Evolutionary conservation across 2,113 vertebrate species (phyloP).

Genomic region (Cygnus buccinator): DNA sequence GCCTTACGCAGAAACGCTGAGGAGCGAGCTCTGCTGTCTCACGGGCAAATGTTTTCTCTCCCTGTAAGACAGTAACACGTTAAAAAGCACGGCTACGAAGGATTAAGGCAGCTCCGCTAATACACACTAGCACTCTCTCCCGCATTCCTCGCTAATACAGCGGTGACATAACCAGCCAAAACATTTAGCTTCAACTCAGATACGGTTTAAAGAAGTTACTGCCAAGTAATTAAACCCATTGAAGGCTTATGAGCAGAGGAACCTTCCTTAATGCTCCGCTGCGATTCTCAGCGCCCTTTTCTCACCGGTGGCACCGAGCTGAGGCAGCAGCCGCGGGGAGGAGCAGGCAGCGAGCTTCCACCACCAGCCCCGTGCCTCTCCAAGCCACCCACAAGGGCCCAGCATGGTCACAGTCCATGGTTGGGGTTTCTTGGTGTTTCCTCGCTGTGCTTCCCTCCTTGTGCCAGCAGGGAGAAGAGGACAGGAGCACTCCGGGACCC

Average conservation of each 20-base stretch:
- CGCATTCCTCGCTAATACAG: slow-evolving; percentile 50
- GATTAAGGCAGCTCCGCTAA: slow-evolving; percentile 40
- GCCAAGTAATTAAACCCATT: slow-evolving; percentile 63
- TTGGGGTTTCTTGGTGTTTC: too few relatives aligned
- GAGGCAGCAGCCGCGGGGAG: slow-evolving; percentile 21
- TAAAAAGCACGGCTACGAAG: slow-evolving; percentile 21
- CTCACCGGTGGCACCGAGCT: background rate
- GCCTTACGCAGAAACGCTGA: background rate
- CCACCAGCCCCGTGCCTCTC: too few relatives aligned
- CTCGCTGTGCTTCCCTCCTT: background rate
- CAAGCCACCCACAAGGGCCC: too few relatives aligned
- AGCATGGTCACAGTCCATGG: too few relatives aligned
- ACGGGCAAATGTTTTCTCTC: background rate
- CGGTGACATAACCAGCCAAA: slow-evolving; percentile 46
- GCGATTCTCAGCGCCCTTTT: background rate
- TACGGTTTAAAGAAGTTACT: slow-evolving; percentile 43
- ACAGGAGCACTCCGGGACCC: background rate
- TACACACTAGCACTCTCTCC: slow-evolving; percentile 36
- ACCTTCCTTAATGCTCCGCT: background rate
- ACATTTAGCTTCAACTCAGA: slow-evolving; percentile 56
- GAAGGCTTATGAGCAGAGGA: slow-evolving; percentile 21
- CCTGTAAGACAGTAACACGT: background rate
- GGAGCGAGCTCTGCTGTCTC: background rate
- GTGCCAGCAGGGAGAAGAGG: background rate
- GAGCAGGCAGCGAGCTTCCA: background rate